A percentile compares a stretch with the other conserved stretches of the same genome.
Evolutionary conservation across 1,140 invertebrate genomes (phyloP).

Genomic region (Coptotermes formosanus): DNA sequence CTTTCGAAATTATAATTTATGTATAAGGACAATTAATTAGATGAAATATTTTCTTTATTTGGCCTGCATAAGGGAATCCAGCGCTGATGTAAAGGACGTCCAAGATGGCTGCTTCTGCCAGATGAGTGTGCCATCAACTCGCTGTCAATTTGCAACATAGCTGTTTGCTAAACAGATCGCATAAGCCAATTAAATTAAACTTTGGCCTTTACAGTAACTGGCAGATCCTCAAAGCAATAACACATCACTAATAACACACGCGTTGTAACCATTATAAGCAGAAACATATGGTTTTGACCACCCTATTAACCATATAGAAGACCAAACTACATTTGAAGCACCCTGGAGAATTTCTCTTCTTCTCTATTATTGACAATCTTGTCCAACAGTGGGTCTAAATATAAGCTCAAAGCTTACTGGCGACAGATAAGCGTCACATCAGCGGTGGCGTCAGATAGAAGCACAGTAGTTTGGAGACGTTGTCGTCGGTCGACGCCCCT

Average conservation of each 20-base stretch:
- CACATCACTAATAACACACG: not conserved
- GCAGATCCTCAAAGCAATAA: not conserved
- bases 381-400: not conserved
- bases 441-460: not conserved
- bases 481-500: not conserved
- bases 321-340: not conserved
- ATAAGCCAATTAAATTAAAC: not conserved
- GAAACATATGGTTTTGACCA: not conserved
- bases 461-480: conserved; percentile 9
- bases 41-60: not conserved
- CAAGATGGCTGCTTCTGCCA: conserved; percentile 13
- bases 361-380: not conserved
- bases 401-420: not conserved
- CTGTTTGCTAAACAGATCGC: not conserved
- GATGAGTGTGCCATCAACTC: not conserved
- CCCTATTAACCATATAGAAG: not conserved
- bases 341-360: not conserved
- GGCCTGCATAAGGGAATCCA: not conserved
- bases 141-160: not conserved
- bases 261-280: not conserved
- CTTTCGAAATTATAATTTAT: not conserved
- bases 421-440: not conserved
- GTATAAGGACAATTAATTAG: not conserved
- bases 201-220: not conserved
- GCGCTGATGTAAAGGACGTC: not conserved